Evolutionary conservation across 2,888 invertebrate genomes (phyloP).

Genomic region (Heliconius aoede): DNA sequence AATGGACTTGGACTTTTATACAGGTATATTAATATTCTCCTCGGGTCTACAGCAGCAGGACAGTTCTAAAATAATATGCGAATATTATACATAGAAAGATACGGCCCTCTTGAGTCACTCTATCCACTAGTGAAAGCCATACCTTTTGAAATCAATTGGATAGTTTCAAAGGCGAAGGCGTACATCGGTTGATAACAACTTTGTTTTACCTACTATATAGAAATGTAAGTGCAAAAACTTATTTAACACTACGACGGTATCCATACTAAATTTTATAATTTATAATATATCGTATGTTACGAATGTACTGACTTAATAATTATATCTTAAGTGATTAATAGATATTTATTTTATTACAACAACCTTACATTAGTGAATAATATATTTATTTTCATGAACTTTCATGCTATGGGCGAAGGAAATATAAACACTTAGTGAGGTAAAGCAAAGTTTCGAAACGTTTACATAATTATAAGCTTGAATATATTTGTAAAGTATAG

Average conservation of each 20-base stretch:
- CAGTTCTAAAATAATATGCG: background rate
- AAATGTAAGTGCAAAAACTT: background rate
- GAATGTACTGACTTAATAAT: background rate
- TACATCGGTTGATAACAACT: background rate
- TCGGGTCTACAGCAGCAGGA: too few species aligned
- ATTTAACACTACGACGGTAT: background rate
- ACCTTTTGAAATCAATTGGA: background rate
- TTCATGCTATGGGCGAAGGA: background rate
- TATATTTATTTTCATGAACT: conserved; percentile 9
- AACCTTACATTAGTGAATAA: background rate
- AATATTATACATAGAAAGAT: background rate
- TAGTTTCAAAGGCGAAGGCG: background rate
- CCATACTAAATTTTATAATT: background rate
- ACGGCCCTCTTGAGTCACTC: background rate
- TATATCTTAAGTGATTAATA: background rate
- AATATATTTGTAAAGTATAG: background rate
- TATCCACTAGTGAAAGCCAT: background rate
- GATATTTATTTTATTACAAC: background rate
- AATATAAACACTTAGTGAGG: background rate
- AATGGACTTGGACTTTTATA: too few species aligned
- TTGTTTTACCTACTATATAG: background rate
- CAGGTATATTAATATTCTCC: too few species aligned
- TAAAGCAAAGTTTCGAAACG: background rate
- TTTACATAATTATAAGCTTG: background rate
- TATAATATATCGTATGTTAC: too few species aligned